Conservation (phyloP, 2,797 vertebrate genomes). For the Peromyscus eremicus region DNA sequence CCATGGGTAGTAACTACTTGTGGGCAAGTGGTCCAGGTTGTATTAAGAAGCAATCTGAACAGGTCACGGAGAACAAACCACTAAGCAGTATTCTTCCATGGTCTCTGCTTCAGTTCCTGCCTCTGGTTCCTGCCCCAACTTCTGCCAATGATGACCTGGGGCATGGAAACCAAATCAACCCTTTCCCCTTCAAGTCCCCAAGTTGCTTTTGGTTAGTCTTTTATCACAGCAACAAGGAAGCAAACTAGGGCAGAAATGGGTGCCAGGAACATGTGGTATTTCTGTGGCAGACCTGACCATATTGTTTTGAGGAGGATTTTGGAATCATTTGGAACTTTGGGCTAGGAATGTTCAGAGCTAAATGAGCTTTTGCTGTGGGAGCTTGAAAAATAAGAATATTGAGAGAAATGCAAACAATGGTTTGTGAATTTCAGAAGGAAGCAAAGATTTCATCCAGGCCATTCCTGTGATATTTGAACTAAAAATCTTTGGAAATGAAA, state of each 20-base stretch:
- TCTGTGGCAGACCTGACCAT: background rate
- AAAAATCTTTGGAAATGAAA: background rate
- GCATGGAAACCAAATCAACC: background rate
- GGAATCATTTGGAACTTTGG: background rate
- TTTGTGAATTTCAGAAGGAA: background rate
- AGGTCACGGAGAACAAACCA: background rate
- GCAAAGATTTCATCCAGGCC: background rate
- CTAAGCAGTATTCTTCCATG: background rate
- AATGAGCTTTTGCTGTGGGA: background rate
- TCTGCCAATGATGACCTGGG: background rate
- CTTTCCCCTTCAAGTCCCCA: background rate
- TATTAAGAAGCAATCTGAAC: background rate
- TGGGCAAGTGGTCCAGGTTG: background rate
- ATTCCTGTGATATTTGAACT: background rate
- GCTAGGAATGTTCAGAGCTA: background rate
- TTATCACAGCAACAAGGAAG: background rate
- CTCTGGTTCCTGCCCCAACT: background rate
- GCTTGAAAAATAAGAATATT: background rate
- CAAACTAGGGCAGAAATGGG: background rate
- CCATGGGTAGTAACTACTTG: background rate
- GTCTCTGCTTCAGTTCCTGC: background rate
- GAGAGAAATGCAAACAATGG: background rate
- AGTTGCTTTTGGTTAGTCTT: background rate
- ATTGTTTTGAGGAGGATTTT: background rate
- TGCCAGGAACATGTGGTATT: background rate